Evolutionary conservation across 2,888 invertebrate species (phyloP).

Genomic region (Melipona beecheii): DNA sequence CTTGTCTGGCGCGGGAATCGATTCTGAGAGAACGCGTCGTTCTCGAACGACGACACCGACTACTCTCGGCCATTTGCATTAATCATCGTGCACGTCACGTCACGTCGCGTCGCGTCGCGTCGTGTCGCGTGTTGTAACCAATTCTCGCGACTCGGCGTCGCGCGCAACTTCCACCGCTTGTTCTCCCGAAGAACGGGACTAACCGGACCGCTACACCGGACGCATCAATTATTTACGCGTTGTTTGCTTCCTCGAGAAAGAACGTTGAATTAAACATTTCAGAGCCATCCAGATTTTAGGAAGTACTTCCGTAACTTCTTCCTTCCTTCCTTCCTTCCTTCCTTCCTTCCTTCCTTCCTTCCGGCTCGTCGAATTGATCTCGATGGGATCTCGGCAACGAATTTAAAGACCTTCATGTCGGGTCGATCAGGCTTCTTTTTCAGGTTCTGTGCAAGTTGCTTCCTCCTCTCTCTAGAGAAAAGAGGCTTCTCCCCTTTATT

Average conservation of each 20-base stretch:
- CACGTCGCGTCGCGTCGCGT: background rate
- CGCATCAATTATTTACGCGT: conserved; percentile 46
- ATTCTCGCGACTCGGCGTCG: conserved; percentile 1
- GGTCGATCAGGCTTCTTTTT: no score
- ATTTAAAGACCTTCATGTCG: conserved; percentile 12
- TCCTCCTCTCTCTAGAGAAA: background rate
- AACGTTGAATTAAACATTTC: conserved; percentile 41
- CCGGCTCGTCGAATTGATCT: background rate
- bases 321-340: background rate
- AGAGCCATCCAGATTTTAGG: background rate
- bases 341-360: background rate
- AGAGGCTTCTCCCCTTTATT: no score
- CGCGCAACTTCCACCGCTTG: background rate
- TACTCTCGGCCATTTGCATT: conserved; percentile 47
- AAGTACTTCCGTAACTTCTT: background rate
- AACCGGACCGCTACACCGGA: background rate
- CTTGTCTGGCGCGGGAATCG: conserved; percentile 3
- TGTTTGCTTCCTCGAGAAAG: conserved; percentile 16
- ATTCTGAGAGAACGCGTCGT: conserved; percentile 11
- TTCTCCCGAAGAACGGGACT: background rate
- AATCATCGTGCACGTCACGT: conserved; percentile 31
- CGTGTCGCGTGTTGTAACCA: background rate
- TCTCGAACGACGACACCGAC: conserved; percentile 12
- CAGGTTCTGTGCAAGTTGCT: background rate
- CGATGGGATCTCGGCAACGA: background rate